phyloP scores from a whole-genome alignment of 2,797 vertebrate species.

The Gobio occitaniae region DNA sequence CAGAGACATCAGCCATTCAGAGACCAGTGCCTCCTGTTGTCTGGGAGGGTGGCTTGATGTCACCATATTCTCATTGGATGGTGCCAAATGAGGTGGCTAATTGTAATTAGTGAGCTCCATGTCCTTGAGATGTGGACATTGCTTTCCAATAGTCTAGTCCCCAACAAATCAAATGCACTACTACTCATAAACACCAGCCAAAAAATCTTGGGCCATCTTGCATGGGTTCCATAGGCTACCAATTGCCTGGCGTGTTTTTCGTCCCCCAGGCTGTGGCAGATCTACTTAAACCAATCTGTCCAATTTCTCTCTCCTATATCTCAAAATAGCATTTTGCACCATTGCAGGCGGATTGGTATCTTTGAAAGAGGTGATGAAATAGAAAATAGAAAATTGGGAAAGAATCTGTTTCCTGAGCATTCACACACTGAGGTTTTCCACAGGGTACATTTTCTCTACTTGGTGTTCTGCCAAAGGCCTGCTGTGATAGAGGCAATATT shows the following conservation, averaged over 20 bases:
- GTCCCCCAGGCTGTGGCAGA: conserved; percentile 13
- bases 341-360: conserved; percentile 15
- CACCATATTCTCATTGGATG: conserved; percentile 29
- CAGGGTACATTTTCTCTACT: neutral
- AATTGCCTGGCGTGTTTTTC: neutral
- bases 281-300: conserved; percentile 26
- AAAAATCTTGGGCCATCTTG: conserved; percentile 22
- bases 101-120: conserved; percentile 64
- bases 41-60: conserved; percentile 16
- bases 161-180: neutral
- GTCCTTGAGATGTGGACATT: conserved; percentile 66
- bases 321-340: conserved; percentile 27
- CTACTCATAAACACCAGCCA: conserved; percentile 26
- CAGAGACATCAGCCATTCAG: conserved; percentile 29
- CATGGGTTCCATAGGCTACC: conserved; percentile 30
- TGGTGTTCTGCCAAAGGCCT: neutral
- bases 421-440: conserved; percentile 10
- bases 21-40: conserved; percentile 57
- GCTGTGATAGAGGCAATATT: conserved; percentile 24
- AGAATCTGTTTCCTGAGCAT: conserved; percentile 29
- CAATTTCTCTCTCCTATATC: conserved; percentile 17
- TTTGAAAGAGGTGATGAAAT: conserved; percentile 34
- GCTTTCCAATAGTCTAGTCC: conserved; percentile 37
- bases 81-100: conserved; percentile 54
- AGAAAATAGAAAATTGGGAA: conserved; percentile 28